Conservation (phyloP, 2,797 vertebrate genomes). For the Pangasius krempfi region DNA sequence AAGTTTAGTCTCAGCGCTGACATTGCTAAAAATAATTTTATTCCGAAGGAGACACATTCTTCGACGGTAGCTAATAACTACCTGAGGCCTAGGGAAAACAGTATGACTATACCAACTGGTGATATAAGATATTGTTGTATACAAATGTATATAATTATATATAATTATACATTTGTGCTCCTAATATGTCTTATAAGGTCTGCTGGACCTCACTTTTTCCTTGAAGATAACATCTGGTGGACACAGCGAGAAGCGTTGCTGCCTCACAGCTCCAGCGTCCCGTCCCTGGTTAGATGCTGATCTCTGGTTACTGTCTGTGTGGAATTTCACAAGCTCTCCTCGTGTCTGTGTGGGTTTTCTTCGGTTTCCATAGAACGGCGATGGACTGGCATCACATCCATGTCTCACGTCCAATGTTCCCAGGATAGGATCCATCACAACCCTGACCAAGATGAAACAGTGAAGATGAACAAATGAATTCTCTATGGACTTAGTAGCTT, state of each 20-base stretch:
- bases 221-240: background rate
- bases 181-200: background rate
- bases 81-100: background rate
- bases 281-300: background rate
- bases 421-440: background rate
- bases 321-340: background rate
- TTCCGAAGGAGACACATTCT: background rate
- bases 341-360: background rate
- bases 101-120: too few relatives aligned
- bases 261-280: background rate
- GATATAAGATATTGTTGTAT: background rate
- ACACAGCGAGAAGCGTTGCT: background rate
- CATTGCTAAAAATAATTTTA: background rate
- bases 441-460: background rate
- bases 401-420: background rate
- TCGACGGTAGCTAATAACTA: background rate
- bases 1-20: background rate
- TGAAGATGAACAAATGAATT: background rate
- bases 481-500: background rate
- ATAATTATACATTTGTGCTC: background rate
- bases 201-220: background rate
- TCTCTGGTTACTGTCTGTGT: background rate
- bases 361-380: background rate
- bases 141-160: background rate
- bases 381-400: background rate